A percentile compares a stretch with the other conserved stretches of the same genome.
These are phyloP conservation scores for Bemisia tabaci DNA, from an alignment of 1,140 invertebrate species.

Conservation along the genomic window DNA sequence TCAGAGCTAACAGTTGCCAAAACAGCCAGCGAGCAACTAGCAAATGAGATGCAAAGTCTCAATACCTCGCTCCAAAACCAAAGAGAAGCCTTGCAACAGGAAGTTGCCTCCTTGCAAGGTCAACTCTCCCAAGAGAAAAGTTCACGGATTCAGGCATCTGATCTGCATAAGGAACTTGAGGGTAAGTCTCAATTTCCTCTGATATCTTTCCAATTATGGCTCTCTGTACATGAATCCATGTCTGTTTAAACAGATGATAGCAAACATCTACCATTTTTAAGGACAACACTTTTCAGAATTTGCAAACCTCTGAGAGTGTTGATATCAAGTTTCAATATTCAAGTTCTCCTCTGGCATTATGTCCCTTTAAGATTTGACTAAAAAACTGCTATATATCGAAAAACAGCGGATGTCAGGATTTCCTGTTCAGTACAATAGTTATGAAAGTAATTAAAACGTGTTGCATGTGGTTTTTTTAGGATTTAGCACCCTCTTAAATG, in stretches of 20 bases:
- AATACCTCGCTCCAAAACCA: constrained; percentile 56
- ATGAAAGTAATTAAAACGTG: too few species aligned
- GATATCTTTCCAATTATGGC: constrained; percentile 25
- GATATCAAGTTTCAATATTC: too few species aligned
- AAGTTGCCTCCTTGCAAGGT: constrained; percentile 63
- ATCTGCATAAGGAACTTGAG: constrained; percentile 61
- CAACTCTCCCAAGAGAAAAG: constrained; percentile 73
- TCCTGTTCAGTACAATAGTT: too few species aligned
- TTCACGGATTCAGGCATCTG: constrained; percentile 51
- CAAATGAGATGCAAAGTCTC: constrained; percentile 55
- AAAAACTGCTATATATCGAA: too few species aligned
- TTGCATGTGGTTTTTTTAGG: too few species aligned
- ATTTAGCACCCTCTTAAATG: too few species aligned
- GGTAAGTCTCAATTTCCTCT: constrained; percentile 33
- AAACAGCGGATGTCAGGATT: too few species aligned
- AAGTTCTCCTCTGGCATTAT: too few species aligned
- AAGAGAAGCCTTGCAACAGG: constrained; percentile 63
- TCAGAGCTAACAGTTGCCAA: constrained; percentile 71
- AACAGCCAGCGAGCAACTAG: constrained; percentile 60
- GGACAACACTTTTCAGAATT: too few species aligned
- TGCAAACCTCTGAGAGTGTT: too few species aligned
- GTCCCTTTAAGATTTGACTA: too few species aligned
- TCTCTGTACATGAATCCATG: not conserved
- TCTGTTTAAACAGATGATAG: not conserved
- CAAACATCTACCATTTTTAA: too few species aligned